Evolutionary conservation across 2,888 invertebrate species (phyloP), one percentile per base, ranked within the genome.

Genomic region (Rapana venosa): DNA sequence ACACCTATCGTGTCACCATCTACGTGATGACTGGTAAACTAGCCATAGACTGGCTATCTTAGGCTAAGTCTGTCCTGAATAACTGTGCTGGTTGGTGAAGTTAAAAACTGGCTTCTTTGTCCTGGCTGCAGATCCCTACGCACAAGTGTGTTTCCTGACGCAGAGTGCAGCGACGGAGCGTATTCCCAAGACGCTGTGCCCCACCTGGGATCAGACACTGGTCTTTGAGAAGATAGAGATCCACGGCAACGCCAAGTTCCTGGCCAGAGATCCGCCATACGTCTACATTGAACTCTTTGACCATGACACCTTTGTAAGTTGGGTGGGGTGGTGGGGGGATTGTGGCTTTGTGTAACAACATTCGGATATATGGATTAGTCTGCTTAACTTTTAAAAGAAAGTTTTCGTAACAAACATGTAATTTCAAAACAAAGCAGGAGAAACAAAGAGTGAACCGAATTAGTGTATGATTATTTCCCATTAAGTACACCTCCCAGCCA

Each of bases 121-220:
- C 26, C 22, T 74, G 70, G n/a, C 36, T 91, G 36, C 93, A 95
- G 96, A 96, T 94, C 96, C 96, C 32, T 97, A 96, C 94, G 96
- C 96, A 5, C 93, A 96, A 79, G 95, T 96, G 35, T 94, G 95
- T 30, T 96, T 96, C 94, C 94, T 96, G 90, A 96, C 96, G 66
- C 95, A 96, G 92, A 95, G 95, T 91, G 94, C 95, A 92, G 94
- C 94, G 88, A 96, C 96, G 70, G 96, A 96, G 93, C 94, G 93
- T 85, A 94, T 96, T 88, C 92, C 94, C 79, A 96, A 96, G 92
- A 96, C 96, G 11, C 93, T 96, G 66, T 96, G 96, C 91, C 96
- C 96, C 13, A 96, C 96, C 15, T 96, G 96, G 96, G 96, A 97
- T 93, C 96, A 96, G 92, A 96, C 96, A 0, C 94, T 96, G 85